Evolutionary conservation across 2,888 invertebrate species (phyloP), one percentile per base, ranked within the genome.

Genomic region (Acrobasis suavella): DNA sequence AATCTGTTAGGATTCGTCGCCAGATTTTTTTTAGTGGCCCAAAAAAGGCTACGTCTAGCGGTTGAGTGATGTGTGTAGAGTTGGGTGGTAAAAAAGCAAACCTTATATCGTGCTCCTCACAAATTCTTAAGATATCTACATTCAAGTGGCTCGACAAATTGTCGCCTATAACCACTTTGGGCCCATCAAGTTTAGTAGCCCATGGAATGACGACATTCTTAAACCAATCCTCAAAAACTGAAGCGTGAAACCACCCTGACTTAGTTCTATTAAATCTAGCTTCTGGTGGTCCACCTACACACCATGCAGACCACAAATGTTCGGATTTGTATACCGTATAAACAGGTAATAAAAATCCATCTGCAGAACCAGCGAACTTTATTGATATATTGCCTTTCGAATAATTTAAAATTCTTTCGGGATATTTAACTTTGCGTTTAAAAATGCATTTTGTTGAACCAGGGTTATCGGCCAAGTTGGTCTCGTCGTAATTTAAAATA

Each of bases 211-310:
- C 58, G 49, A 67, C 61, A 0, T 50, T 67, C 52, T 65, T 55
- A 58, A 69, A 71, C n/a, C 62, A 71, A 50, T 71, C 58, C 39
- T 65, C 64, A 64, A 71, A 71, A n/a, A 62, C 52, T 14, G 39
- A 22, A 10, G 50, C 22, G 39, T 72, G 69, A 70, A n/a, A 69
- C 72, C 71, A 71, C 9, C 71, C 69, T 2, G 65, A 65, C 37
- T 65, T 64, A 0, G 69, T 55, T 10, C 69, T 46, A 55, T 70
- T 70, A 58, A 65, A 73, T 22, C 69, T 37, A 5, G 70, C 58
- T 9, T 55, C 67, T 14, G 22, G 17, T 16, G 72, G 65, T 42
- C 68, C 68, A 32, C 56, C 62, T 32, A 14, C 55, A 16, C 51
- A 9, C 70, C 69, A 69, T 62, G 64, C 58, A n/a, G 5, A 60